phyloP scores from a whole-genome alignment of 2,113 vertebrate genomes.

The Pyrgilauda ruficollis region DNA sequence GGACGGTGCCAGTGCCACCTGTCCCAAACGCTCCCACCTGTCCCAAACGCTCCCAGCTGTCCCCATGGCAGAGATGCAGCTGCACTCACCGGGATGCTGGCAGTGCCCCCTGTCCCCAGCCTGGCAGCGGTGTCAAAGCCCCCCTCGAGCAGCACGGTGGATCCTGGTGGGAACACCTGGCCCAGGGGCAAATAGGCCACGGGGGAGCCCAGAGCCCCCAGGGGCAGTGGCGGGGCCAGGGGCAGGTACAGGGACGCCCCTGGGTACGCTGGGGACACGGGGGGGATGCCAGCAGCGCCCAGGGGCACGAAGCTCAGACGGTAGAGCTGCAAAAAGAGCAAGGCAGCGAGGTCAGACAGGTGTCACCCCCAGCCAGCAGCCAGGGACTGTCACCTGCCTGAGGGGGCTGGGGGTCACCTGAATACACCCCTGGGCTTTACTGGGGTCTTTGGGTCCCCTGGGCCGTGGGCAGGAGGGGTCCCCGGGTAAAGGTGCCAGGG shows the following conservation, averaged over 20 bases:
- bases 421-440: background rate
- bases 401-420: background rate
- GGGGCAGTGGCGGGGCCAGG: conserved; percentile 82
- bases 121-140: background rate
- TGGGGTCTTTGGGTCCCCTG: background rate
- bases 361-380: background rate
- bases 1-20: too few species aligned
- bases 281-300: conserved; percentile 83
- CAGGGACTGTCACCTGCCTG: background rate
- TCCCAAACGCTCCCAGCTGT: too few species aligned
- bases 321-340: conserved; percentile 81
- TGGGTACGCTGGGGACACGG: conserved; percentile 87
- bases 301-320: conserved; percentile 92
- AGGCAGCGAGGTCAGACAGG: background rate
- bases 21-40: background rate
- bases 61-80: background rate
- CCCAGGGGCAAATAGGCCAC: conserved; percentile 92
- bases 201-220: conserved; percentile 84
- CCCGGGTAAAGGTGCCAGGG: too few species aligned
- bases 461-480: background rate
- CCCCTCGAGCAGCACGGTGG: background rate
- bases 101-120: background rate
- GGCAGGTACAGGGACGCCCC: conserved; percentile 84
- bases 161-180: conserved; percentile 84
- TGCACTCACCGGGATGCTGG: background rate